Conservation (phyloP, 2,888 invertebrate genomes). For the Buathra laborator region DNA sequence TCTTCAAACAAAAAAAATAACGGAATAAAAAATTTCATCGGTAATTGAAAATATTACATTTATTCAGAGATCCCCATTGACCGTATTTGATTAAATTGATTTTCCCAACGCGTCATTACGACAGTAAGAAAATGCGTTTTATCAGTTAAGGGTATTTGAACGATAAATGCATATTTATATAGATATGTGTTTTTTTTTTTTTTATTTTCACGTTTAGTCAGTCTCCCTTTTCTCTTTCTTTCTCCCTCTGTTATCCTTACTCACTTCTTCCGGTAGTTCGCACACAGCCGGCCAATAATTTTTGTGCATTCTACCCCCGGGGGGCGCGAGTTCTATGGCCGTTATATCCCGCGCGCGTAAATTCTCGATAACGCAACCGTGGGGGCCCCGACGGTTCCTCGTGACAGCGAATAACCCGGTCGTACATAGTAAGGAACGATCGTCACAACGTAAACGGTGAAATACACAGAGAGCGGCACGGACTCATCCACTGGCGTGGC, state of each 20-base stretch:
- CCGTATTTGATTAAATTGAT: not conserved
- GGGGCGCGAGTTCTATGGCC: not conserved
- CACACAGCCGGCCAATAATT: constrained; percentile 58
- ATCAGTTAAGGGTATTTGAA: not conserved
- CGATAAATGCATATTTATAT: not conserved
- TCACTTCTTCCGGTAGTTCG: constrained; percentile 57
- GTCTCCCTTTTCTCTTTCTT: constrained; percentile 54
- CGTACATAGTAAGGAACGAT: constrained; percentile 12
- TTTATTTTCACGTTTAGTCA: constrained; percentile 27
- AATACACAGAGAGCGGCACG: constrained; percentile 3
- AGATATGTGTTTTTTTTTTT: constrained; percentile 14
- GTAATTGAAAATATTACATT: not conserved
- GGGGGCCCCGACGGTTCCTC: constrained; percentile 8
- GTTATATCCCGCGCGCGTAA: constrained; percentile 23
- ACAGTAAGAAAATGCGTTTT: not conserved
- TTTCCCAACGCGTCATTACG: not conserved
- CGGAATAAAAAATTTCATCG: not conserved
- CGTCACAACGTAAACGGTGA: constrained; percentile 19
- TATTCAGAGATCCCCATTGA: not conserved
- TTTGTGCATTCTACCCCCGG: constrained; percentile 26
- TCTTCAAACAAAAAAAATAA: not conserved
- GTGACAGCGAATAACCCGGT: constrained; percentile 3
- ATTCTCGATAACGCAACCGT: constrained; percentile 56
- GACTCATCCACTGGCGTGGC: constrained; percentile 20
- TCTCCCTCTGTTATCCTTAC: constrained; percentile 16